phyloP scores from a whole-genome alignment of 2,113 vertebrate species.

The Boulengeromyrus knoepffleri region DNA sequence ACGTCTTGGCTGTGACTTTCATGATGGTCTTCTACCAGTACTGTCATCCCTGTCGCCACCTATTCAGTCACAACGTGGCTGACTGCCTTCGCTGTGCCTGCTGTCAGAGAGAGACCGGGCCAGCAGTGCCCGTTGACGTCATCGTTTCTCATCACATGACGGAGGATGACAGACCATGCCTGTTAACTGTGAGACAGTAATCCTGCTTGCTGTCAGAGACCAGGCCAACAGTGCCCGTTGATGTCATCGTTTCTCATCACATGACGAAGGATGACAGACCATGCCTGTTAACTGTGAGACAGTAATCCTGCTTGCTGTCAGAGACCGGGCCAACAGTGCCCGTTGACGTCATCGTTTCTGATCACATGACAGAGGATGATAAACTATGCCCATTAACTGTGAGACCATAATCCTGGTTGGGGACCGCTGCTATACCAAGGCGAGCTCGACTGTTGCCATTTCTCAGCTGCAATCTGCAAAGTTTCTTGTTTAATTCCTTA shows the following conservation, averaged over 20 bases:
- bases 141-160: not conserved
- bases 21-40: slow-evolving; percentile 96
- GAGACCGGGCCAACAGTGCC: not conserved
- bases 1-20: slow-evolving; percentile 78
- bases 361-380: not conserved
- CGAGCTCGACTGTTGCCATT: not conserved
- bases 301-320: slow-evolving; percentile 36
- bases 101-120: slow-evolving; percentile 38
- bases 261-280: not conserved
- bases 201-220: slow-evolving; percentile 54
- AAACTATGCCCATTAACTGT: not conserved
- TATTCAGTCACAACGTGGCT: slow-evolving; percentile 76
- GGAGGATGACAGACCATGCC: not conserved
- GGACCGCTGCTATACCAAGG: not conserved
- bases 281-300: not conserved
- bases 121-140: slow-evolving; percentile 18
- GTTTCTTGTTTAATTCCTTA: not conserved
- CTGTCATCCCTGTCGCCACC: slow-evolving; percentile 79
- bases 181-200: not conserved
- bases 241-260: not conserved
- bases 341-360: slow-evolving; percentile 13
- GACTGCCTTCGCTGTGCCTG: slow-evolving; percentile 80
- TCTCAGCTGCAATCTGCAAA: not conserved
- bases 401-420: not conserved
- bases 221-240: not conserved